Percentiles rank a stretch among this genome's conserved stretches.
phyloP scores from a whole-genome alignment of 2,797 vertebrate species.

The Tolypeutes matacus region DNA sequence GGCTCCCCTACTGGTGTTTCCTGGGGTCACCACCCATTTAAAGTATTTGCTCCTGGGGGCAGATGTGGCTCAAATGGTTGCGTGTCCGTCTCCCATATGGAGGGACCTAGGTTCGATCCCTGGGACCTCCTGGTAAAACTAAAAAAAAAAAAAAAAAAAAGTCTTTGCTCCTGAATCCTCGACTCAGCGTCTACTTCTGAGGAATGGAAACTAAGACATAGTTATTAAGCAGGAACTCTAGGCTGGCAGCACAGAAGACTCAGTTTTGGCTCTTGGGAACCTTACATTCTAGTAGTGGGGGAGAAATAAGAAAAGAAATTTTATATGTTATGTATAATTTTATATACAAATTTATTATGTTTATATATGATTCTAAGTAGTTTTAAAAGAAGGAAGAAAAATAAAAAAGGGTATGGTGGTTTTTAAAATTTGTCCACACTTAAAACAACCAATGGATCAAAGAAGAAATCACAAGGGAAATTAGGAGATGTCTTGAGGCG shows the following conservation, averaged over 20 bases:
- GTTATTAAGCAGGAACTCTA: not conserved
- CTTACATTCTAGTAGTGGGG: not conserved
- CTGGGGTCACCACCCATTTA: not conserved
- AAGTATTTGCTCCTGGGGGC: not conserved
- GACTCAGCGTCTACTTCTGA: not conserved
- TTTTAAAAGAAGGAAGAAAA: not conserved
- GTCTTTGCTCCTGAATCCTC: not conserved
- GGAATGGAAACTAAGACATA: not conserved
- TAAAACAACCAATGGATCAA: too few relatives aligned
- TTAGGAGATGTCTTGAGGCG: too few relatives aligned
- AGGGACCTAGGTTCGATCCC: too few relatives aligned
- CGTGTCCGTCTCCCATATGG: too few relatives aligned
- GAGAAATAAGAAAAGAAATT: not conserved
- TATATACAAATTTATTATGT: too few relatives aligned
- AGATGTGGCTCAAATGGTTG: too few relatives aligned
- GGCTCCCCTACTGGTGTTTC: not conserved
- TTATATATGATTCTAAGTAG: not conserved
- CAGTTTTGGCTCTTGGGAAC: not conserved
- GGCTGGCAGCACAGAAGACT: not conserved
- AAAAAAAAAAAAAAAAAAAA: too few relatives aligned
- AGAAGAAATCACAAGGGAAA: too few relatives aligned
- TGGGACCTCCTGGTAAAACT: too few relatives aligned
- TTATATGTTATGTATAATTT: too few relatives aligned
- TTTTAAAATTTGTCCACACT: not conserved
- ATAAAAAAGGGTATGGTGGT: not conserved